Percentiles rank a stretch among this genome's conserved stretches.
phyloP scores from a whole-genome alignment of 2,113 vertebrate species.

The Ammodytes marinus region DNA sequence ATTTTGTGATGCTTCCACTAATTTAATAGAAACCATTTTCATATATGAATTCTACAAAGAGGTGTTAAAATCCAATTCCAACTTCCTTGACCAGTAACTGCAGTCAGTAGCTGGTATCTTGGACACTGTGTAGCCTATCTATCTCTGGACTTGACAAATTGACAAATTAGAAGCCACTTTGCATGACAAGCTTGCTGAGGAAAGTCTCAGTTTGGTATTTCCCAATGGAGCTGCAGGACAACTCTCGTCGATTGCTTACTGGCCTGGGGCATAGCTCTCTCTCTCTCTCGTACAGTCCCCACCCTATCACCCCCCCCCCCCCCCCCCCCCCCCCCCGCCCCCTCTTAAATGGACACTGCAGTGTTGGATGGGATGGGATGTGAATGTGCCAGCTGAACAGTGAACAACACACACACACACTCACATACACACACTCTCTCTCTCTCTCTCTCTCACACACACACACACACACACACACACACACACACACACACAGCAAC shows the following conservation, averaged over 20 bases:
- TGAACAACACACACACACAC: conserved; percentile 39
- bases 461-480: background rate
- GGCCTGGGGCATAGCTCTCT: background rate
- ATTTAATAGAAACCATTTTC: background rate
- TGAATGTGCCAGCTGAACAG: conserved; percentile 52
- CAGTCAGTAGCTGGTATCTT: background rate
- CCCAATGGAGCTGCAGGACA: conserved; percentile 33
- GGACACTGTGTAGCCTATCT: background rate
- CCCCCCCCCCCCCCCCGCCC: conserved; percentile 9
- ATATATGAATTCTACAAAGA: no score
- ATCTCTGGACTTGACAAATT: background rate
- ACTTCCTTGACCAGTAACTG: background rate
- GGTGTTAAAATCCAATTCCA: background rate
- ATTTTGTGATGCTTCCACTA: no score
- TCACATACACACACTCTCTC: background rate
- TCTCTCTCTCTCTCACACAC: background rate
- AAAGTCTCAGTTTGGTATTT: background rate
- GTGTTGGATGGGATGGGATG: conserved; percentile 61
- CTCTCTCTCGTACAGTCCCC: conserved; percentile 15
- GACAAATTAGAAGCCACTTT: background rate
- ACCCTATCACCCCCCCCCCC: conserved; percentile 16
- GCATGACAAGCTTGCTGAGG: background rate
- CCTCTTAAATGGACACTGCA: conserved; percentile 58
- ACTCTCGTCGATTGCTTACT: conserved; percentile 28
- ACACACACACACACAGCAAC: background rate